Percentiles rank a stretch among this genome's conserved stretches.
Conservation (phyloP, 2,888 invertebrate species). For the Eilema griseolum region DNA sequence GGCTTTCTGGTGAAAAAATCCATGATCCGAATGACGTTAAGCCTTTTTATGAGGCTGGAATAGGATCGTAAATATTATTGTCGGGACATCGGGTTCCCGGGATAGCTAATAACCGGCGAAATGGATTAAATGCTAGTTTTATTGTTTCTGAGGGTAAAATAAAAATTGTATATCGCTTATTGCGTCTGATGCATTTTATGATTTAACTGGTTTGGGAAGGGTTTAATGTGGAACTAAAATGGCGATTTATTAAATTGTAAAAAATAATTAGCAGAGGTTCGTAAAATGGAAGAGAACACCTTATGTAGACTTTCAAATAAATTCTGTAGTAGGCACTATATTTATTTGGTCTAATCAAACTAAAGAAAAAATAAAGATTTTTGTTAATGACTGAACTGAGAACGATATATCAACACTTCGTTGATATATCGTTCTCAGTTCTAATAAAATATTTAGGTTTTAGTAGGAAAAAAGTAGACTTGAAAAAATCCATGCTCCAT, state of each 20-base stretch:
- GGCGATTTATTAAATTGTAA: not conserved
- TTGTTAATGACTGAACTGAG: too few species aligned
- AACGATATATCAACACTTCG: too few species aligned
- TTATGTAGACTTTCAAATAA: too few species aligned
- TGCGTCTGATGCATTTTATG: conserved; percentile 5
- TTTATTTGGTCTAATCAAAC: too few species aligned
- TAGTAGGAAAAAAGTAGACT: too few species aligned
- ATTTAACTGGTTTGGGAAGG: not conserved
- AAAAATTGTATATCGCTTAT: conserved; percentile 41
- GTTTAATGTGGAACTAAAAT: not conserved
- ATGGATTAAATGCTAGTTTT: conserved; percentile 41
- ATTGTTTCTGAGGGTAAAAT: conserved; percentile 22
- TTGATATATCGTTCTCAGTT: too few species aligned
- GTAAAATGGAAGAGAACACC: too few species aligned
- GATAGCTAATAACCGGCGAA: conserved; percentile 28
- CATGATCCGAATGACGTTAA: conserved; percentile 21
- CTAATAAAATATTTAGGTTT: too few species aligned
- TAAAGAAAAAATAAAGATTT: too few species aligned
- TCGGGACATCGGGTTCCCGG: conserved; percentile 4
- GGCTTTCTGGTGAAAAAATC: conserved; percentile 25
- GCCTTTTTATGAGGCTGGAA: conserved; percentile 28
- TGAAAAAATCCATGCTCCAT: too few species aligned
- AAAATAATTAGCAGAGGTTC: not conserved
- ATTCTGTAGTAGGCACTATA: too few species aligned
- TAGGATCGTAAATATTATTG: conserved; percentile 40